phyloP scores from a whole-genome alignment of 2,113 vertebrate species.

The Phrynocephalus versicolor region DNA sequence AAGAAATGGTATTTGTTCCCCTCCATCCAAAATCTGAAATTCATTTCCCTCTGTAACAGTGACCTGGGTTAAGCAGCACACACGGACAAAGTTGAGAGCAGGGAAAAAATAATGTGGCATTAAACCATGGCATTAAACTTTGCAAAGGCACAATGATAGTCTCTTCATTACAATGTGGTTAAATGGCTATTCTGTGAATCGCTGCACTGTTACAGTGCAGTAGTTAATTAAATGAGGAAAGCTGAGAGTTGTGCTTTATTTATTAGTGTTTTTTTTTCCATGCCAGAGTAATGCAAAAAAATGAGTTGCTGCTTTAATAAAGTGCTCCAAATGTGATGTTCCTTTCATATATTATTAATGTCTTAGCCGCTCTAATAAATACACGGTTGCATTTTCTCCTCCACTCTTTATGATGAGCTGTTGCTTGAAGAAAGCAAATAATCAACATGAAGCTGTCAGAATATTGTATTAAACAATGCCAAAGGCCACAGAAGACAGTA shows the following conservation, averaged over 20 bases:
- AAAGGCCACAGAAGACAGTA: not conserved
- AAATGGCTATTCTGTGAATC: conserved; percentile 41
- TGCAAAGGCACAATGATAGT: conserved; percentile 15
- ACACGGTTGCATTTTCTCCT: conserved; percentile 35
- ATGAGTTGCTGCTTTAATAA: conserved; percentile 56
- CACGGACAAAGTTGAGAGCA: conserved; percentile 38
- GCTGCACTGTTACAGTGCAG: conserved; percentile 22
- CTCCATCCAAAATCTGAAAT: conserved; percentile 12
- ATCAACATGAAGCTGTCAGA: conserved; percentile 53
- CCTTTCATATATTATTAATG: conserved; percentile 62
- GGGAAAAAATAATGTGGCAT: conserved; percentile 24
- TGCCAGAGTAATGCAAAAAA: conserved; percentile 52
- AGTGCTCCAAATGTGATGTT: conserved; percentile 39
- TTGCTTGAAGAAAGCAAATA: conserved; percentile 30
- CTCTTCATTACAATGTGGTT: conserved; percentile 42
- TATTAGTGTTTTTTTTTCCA: conserved; percentile 36
- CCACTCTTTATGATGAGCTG: conserved; percentile 50
- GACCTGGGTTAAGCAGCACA: conserved; percentile 39
- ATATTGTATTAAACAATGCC: conserved; percentile 42
- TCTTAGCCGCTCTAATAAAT: conserved; percentile 48
- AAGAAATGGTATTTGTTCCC: conserved; percentile 33
- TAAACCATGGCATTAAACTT: conserved; percentile 37
- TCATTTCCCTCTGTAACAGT: conserved; percentile 38
- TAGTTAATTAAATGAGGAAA: conserved; percentile 65
- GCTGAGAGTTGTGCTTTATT: conserved; percentile 61